Conservation (phyloP, 2,888 invertebrate genomes). For the Bellardia pandia region DNA sequence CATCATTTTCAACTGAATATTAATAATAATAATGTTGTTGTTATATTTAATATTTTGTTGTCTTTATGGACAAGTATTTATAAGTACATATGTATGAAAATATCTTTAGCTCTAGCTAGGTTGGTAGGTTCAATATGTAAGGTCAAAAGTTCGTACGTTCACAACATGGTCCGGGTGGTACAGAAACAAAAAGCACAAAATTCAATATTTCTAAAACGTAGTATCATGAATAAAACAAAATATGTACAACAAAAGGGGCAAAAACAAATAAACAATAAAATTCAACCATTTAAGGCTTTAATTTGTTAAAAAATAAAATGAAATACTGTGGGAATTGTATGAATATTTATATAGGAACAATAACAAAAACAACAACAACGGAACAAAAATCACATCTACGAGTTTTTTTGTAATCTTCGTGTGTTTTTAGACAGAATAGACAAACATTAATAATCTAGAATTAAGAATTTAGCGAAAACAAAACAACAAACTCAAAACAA, state of each 20-base stretch:
- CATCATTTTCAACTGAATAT: slow-evolving; percentile 24
- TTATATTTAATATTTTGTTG: slow-evolving; percentile 2
- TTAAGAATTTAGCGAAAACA: slow-evolving; percentile 23
- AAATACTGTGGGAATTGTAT: slow-evolving; percentile 48
- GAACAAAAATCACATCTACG: slow-evolving; percentile 13
- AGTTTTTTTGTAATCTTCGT: background rate
- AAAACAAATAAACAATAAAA: slow-evolving; percentile 13
- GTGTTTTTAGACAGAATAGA: slow-evolving; percentile 27
- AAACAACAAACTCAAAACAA: slow-evolving; percentile 47
- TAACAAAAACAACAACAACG: background rate
- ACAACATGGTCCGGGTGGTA: background rate
- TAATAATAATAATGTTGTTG: background rate
- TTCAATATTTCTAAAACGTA: background rate
- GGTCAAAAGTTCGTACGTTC: slow-evolving; percentile 44
- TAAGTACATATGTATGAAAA: background rate
- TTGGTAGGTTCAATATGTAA: slow-evolving; percentile 31
- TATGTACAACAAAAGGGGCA: background rate
- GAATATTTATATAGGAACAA: slow-evolving; percentile 25
- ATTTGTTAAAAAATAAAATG: background rate
- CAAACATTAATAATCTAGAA: slow-evolving; percentile 35
- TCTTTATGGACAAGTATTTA: background rate
- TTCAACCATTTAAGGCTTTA: background rate
- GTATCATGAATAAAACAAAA: slow-evolving; percentile 28
- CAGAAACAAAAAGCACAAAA: slow-evolving; percentile 13
- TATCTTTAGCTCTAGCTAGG: too few species aligned